These are phyloP conservation scores for Scaptodrosophila latifasciaeformis DNA, from an alignment of 2,888 invertebrate genomes.

Conservation along the genomic window DNA sequence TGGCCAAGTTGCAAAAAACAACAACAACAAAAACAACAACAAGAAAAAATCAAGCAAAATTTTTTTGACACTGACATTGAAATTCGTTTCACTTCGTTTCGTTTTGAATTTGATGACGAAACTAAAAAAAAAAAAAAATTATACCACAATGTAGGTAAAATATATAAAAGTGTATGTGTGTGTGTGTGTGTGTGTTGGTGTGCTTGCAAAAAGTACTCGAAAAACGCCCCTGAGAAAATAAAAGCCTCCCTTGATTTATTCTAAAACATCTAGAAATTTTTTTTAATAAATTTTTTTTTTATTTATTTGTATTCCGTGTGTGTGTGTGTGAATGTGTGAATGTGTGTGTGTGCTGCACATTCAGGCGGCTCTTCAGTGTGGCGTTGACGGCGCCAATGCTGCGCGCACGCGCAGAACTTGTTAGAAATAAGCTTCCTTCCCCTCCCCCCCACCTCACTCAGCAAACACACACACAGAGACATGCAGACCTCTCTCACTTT, in stretches of 20 bases:
- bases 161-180: constrained; percentile 9
- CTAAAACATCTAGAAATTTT: too few species aligned
- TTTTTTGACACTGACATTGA: constrained; percentile 50
- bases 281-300: background rate
- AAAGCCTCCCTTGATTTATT: background rate
- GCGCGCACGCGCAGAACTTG: constrained; percentile 56
- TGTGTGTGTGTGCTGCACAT: background rate
- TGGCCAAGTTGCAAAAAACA: background rate
- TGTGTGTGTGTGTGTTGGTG: constrained; percentile 2
- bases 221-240: constrained; percentile 2
- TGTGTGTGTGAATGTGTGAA: too few species aligned
- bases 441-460: constrained; percentile 30
- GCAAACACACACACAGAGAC: background rate
- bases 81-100: constrained; percentile 30
- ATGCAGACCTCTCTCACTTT: too few species aligned
- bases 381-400: background rate
- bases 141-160: constrained; percentile 1
- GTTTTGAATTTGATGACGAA: constrained; percentile 50
- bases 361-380: too few species aligned
- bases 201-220: background rate
- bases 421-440: constrained; percentile 30
- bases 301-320: background rate
- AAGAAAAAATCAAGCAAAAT: constrained; percentile 6
- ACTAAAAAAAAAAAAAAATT: too few species aligned
- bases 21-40: too few species aligned